Conservation (phyloP, 2,113 vertebrate species). For the Phalacrocorax aristotelis region DNA sequence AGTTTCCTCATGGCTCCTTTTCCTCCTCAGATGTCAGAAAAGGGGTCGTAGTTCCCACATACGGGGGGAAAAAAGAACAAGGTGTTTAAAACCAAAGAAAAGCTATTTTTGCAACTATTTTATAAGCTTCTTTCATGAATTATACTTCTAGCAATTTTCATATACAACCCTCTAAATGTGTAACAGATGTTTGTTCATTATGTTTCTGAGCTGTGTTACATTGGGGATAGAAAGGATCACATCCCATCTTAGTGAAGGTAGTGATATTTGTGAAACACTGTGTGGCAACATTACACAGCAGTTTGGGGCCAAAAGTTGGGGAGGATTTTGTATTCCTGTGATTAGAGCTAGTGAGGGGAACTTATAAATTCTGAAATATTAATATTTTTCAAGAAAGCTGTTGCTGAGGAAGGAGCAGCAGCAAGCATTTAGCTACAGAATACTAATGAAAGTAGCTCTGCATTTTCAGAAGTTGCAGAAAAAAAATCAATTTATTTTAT, state of each 20-base stretch:
- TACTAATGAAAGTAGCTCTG: constrained; percentile 27
- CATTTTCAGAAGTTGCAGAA: neutral
- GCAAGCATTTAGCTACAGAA: neutral
- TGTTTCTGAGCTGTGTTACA: neutral
- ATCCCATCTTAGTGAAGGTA: neutral
- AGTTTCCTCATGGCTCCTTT: neutral
- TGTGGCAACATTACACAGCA: neutral
- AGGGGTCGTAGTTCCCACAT: neutral
- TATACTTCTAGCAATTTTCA: neutral
- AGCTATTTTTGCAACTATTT: neutral
- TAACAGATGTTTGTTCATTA: neutral
- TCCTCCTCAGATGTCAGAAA: neutral
- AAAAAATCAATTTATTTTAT: neutral
- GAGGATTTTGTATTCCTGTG: neutral
- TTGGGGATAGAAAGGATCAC: neutral
- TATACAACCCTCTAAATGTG: neutral
- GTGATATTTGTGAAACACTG: neutral
- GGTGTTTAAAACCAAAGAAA: neutral
- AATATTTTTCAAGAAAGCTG: neutral
- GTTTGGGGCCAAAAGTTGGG: neutral
- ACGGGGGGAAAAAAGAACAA: neutral
- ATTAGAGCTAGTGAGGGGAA: neutral
- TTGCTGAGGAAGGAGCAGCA: constrained; percentile 3
- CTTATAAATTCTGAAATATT: neutral
- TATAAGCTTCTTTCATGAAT: neutral